Evolutionary conservation across 2,113 vertebrate species (phyloP), one percentile per base, ranked within the genome.

Genomic region (Gymnocephalus cernua): DNA sequence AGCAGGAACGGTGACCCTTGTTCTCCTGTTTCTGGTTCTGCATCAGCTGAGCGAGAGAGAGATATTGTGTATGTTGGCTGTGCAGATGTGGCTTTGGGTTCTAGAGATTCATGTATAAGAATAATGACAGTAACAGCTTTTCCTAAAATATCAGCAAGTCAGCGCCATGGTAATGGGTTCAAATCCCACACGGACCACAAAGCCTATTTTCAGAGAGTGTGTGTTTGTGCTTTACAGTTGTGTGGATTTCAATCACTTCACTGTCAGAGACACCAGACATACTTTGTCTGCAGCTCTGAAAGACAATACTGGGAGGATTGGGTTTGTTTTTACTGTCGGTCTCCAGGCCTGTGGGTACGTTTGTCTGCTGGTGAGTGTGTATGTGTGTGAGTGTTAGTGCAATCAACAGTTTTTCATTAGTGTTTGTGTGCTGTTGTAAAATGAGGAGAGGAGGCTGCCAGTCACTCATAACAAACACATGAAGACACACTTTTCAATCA

Each of bases 261-360:
- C 69, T 83, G 71, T 77, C 82, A 84, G 70, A 85, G 63, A 69
- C 58, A 11, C 45, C 11, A 10, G 69, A 68, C 67, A 63, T n/a
- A 54, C 58, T 56, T 56, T 0, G 45, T 68, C 48, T 82, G 78
- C 61, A 19, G 68, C 63, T 88, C 53, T 83, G 79, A 86, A 76
- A 85, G 62, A 74, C 75, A 78, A 58, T 54, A 54, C 53, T 5
- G 8, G 65, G 61, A 74, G 71, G 27, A 80, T 81, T 87, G 61
- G 77, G 64, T 84, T 84, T 86, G 29, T 69, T 85, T 80, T 50
- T 53, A 41, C 77, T 74, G 82, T 85, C 80, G 74, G 62, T 78
- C 70, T 79, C 53, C 48, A 29, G 11, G 62, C 51, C 23, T 25
- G 29, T 74, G 72, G 51, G 59, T 77, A 16, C 78, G 38, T 83